These are phyloP conservation scores for Equus quagga DNA, from an alignment of 2,113 vertebrate genomes.

Conservation along the genomic window DNA sequence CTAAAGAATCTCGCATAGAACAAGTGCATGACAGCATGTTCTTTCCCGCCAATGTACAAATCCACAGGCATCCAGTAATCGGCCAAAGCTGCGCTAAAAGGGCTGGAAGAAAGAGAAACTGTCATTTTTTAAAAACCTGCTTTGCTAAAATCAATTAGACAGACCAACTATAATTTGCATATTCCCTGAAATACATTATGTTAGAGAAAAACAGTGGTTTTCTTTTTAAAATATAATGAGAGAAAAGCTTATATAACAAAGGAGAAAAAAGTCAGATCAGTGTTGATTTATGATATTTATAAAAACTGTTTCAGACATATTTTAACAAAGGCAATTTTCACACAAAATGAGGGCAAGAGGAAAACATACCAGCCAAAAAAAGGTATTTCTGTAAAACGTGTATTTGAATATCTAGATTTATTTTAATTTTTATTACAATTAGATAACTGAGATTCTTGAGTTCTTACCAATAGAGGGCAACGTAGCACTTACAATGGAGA, in stretches of 20 bases:
- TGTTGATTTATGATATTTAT: background rate
- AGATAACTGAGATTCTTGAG: background rate
- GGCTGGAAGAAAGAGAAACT: constrained; percentile 85
- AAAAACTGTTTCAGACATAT: background rate
- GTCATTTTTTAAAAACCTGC: background rate
- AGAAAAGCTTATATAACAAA: constrained; percentile 22
- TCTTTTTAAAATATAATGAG: background rate
- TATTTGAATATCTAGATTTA: background rate
- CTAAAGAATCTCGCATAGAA: constrained; percentile 97
- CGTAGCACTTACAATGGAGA: constrained; percentile 54
- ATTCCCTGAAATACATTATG: background rate
- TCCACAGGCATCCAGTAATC: constrained; percentile 98
- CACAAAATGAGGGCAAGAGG: background rate
- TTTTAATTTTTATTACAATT: background rate
- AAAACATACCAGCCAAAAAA: background rate
- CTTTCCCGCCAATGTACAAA: constrained; percentile 96
- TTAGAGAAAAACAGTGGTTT: background rate
- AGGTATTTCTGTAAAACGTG: background rate
- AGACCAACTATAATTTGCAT: background rate
- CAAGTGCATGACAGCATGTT: constrained; percentile 98
- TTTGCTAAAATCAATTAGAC: background rate
- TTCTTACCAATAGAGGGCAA: constrained; percentile 81
- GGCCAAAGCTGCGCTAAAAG: constrained; percentile 89
- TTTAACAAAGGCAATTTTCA: background rate
- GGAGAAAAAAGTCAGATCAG: background rate